Evolutionary conservation across 1,140 invertebrate genomes (phyloP), one percentile per base, ranked within the genome.

Genomic region (Drosophila repleta): DNA sequence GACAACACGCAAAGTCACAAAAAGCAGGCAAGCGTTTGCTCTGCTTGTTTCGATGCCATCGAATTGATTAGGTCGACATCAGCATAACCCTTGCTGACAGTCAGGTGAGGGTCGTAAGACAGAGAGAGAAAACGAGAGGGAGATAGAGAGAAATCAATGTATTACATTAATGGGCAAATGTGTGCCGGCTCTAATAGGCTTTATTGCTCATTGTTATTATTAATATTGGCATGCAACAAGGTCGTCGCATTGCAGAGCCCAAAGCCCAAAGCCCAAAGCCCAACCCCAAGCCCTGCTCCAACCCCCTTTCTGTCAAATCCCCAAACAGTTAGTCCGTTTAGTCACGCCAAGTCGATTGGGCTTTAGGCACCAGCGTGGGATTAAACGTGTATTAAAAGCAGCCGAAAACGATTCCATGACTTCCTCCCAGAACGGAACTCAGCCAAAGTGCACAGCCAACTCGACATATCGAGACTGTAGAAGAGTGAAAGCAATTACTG

Each of bases 181-280:
- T 87, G 82, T 87, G 82, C 83, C 83, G 83, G 71, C 61, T 79
- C 83, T 87, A 87, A 87, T 87, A 76, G 82, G 82, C 83, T 87
- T 88, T 87, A 88, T 87, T 87, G 83, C 78, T 79, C 75, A 88
- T 87, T 88, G 83, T 78, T 87, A 67, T 85, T 85, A 85, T 85
- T 85, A 85, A 85, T 85, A 85, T 85, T 85, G 81, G 78, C 81
- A 85, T 85, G 81, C 81, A 85, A 85, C 78, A 82, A 78, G 82
- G 78, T 75, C 82, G 82, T 53, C 63, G 55, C 63, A 48, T 45
- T 60, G 53, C 58, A 63, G 37, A 15, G 18, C 58, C 29, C 6
- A 29, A 4, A 6, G 10, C 0, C 10, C 8, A 6, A 7, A 10
- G 6, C 29, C 29, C 29, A 29, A 6, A 7, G 5, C 29, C 29